phyloP scores from a whole-genome alignment of 2,797 vertebrate genomes.

The Microchirus variegatus region DNA sequence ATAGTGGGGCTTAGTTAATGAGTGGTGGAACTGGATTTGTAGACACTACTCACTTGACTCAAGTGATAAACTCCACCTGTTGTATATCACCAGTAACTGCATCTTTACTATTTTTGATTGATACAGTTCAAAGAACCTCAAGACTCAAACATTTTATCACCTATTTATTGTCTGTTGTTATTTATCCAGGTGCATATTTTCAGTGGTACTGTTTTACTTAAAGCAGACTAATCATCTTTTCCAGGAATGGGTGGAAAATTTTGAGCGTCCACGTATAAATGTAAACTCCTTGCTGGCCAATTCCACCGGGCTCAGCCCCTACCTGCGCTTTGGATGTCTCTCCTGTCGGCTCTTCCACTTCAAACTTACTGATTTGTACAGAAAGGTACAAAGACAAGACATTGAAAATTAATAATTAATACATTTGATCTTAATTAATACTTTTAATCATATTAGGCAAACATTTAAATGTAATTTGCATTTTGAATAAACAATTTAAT shows the following conservation, averaged over 20 bases:
- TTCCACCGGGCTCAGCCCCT: constrained; percentile 93
- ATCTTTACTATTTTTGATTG: too few species aligned
- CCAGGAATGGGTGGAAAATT: constrained; percentile 95
- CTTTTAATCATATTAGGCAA: too few species aligned
- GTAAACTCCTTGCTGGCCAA: constrained; percentile 93
- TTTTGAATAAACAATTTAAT: not conserved
- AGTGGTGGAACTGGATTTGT: too few species aligned
- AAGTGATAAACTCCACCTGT: too few species aligned
- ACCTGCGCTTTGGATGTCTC: constrained; percentile 94
- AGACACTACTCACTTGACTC: too few species aligned
- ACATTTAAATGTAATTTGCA: too few species aligned
- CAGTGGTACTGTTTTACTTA: not conserved
- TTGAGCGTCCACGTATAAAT: constrained; percentile 94
- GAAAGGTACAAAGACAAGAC: constrained; percentile 83
- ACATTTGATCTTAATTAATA: not conserved
- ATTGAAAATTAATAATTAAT: not conserved
- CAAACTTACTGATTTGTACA: constrained; percentile 94
- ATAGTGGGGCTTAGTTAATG: too few species aligned
- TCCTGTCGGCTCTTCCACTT: constrained; percentile 95
- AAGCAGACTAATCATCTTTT: constrained; percentile 28
- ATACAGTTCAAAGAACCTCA: too few species aligned
- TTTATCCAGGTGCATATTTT: not conserved
- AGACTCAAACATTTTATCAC: too few species aligned
- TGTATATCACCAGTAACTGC: too few species aligned
- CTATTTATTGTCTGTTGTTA: not conserved